Evolutionary conservation across 2,113 vertebrate genomes (phyloP).

Genomic region (Opisthocomus hoazin): DNA sequence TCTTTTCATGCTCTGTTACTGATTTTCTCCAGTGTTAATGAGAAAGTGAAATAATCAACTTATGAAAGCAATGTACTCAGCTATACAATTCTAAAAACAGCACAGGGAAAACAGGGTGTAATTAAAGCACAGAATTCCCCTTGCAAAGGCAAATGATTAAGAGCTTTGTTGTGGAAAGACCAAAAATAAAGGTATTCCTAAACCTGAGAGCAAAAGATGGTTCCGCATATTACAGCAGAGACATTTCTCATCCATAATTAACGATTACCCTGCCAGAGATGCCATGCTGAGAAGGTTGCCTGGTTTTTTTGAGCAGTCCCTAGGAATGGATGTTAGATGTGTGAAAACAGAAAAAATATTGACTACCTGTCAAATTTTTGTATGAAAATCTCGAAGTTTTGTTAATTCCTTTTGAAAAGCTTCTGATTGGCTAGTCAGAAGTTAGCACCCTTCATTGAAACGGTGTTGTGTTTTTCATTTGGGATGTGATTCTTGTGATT

Average conservation of each 20-base stretch:
- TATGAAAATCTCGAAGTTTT: neutral
- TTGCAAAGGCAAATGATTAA: neutral
- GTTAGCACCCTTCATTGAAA: neutral
- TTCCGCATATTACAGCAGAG: neutral
- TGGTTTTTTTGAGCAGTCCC: neutral
- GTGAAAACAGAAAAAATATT: neutral
- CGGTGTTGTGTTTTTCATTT: neutral
- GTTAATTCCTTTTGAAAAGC: neutral
- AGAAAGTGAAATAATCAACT: neutral
- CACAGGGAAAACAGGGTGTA: neutral
- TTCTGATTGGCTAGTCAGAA: neutral
- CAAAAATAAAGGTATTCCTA: neutral
- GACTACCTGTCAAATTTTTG: neutral
- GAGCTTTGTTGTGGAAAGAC: neutral
- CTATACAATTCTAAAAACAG: neutral
- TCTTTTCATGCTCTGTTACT: neutral
- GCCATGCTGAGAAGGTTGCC: neutral
- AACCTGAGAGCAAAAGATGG: neutral
- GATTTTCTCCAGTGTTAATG: neutral
- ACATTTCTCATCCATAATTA: neutral
- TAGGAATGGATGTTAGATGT: neutral
- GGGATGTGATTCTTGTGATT: neutral
- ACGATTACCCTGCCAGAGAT: neutral
- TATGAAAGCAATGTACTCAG: neutral
- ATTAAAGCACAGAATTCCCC: slow-evolving; percentile 19